Percentiles rank a stretch among this genome's conserved stretches.
These are phyloP conservation scores for Aleiodes alternator DNA, from an alignment of 2,888 invertebrate genomes.

Conservation along the genomic window DNA sequence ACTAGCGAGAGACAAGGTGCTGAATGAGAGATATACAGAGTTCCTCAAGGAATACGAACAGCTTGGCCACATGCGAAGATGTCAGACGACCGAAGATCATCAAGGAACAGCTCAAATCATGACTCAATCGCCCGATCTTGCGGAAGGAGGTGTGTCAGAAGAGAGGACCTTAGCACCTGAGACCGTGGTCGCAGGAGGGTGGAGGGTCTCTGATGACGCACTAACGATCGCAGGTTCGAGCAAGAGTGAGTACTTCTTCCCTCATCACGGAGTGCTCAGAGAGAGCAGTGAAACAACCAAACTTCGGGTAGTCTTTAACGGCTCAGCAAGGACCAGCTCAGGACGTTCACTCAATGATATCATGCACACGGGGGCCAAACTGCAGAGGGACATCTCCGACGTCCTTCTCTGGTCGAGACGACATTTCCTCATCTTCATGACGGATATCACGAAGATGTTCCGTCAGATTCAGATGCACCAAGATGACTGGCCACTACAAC, in stretches of 20 bases:
- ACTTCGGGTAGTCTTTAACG: conserved; percentile 39
- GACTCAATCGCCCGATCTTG: not conserved
- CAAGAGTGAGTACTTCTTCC: conserved; percentile 2
- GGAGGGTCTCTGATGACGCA: not conserved
- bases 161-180: conserved; percentile 13
- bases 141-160: no score
- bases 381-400: conserved; percentile 36
- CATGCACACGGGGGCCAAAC: conserved; percentile 35
- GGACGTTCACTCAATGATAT: conserved; percentile 32
- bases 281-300: conserved; percentile 14
- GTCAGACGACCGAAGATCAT: not conserved
- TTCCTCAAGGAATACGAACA: conserved; percentile 2
- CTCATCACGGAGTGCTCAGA: conserved; percentile 40
- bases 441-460: conserved; percentile 49
- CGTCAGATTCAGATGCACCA: conserved; percentile 47
- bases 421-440: conserved; percentile 36
- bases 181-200: no score
- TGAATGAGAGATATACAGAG: not conserved
- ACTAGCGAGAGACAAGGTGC: not conserved
- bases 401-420: conserved; percentile 38
- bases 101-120: not conserved
- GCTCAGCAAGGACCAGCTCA: conserved; percentile 21
- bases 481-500: conserved; percentile 47
- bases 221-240: not conserved
- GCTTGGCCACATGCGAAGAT: not conserved